A percentile compares a stretch with the other conserved stretches of the same genome.
Evolutionary conservation across 2,797 vertebrate species (phyloP).

Genomic region (Propithecus perrieri): DNA sequence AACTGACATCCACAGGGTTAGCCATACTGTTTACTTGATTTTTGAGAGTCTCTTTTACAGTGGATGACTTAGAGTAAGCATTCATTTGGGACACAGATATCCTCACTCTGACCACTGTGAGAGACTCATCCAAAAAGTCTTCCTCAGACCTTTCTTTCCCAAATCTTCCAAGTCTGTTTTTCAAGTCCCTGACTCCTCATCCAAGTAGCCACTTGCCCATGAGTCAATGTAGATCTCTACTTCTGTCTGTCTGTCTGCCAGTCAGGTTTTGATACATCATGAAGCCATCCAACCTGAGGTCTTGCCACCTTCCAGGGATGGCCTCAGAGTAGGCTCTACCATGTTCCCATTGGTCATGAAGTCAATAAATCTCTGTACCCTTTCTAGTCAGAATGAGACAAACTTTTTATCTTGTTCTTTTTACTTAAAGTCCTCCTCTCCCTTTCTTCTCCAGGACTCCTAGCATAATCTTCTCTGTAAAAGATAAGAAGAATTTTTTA

Average conservation of each 20-base stretch:
- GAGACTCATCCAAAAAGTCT: not conserved
- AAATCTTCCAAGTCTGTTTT: not conserved
- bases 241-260: not conserved
- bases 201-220: not conserved
- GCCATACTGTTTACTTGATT: not conserved
- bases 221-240: not conserved
- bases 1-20: not conserved
- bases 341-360: not conserved
- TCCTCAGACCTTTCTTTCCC: not conserved
- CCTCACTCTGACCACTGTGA: not conserved
- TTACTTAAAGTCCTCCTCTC: not conserved
- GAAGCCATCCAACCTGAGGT: not conserved
- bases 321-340: not conserved
- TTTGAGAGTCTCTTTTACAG: not conserved
- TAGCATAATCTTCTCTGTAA: not conserved
- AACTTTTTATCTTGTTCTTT: not conserved
- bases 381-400: not conserved
- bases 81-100: not conserved
- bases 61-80: not conserved
- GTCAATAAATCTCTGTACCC: not conserved
- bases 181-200: not conserved
- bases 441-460: not conserved
- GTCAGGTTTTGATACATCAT: not conserved
- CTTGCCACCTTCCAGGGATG: not conserved
- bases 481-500: not conserved